These are phyloP conservation scores for Ladona fulva DNA, from an alignment of 1,140 invertebrate genomes.

Conservation along the genomic window DNA sequence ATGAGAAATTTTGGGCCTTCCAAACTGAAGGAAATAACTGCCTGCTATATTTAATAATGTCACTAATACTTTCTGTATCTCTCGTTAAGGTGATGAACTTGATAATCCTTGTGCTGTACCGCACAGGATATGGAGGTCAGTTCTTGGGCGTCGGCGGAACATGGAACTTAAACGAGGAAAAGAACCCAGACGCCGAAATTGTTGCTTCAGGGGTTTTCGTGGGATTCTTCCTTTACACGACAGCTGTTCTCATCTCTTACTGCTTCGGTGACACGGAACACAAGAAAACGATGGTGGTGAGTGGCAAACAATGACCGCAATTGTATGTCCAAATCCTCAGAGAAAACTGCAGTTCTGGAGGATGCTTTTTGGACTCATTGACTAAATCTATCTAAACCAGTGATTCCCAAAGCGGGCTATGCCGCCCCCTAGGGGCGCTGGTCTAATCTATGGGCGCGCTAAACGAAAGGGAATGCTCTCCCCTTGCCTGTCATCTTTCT, in stretches of 20 bases:
- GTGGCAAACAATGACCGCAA: slow-evolving; percentile 19
- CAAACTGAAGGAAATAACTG: too few relatives aligned
- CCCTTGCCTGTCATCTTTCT: too few relatives aligned
- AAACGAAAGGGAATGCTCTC: too few relatives aligned
- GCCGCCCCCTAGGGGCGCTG: too few relatives aligned
- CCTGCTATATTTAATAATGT: background rate
- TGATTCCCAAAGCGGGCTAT: too few relatives aligned
- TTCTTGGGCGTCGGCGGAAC: slow-evolving; percentile 76
- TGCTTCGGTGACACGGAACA: slow-evolving; percentile 63
- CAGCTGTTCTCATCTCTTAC: slow-evolving; percentile 56
- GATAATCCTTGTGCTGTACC: slow-evolving; percentile 68
- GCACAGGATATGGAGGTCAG: slow-evolving; percentile 66
- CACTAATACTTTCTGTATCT: slow-evolving; percentile 29
- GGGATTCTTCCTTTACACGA: slow-evolving; percentile 72
- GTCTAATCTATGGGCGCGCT: too few relatives aligned
- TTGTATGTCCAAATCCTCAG: too few relatives aligned
- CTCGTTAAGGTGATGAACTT: slow-evolving; percentile 59
- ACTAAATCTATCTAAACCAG: too few relatives aligned
- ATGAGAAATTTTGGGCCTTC: too few relatives aligned
- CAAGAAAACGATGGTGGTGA: slow-evolving; percentile 53
- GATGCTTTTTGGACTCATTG: too few relatives aligned
- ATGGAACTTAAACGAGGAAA: slow-evolving; percentile 81
- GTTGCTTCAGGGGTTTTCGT: slow-evolving; percentile 75
- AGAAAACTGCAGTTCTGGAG: too few relatives aligned
- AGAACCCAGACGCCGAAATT: slow-evolving; percentile 74